Conservation (phyloP, 2,113 vertebrate genomes). For the Benthochromis sp. region DNA sequence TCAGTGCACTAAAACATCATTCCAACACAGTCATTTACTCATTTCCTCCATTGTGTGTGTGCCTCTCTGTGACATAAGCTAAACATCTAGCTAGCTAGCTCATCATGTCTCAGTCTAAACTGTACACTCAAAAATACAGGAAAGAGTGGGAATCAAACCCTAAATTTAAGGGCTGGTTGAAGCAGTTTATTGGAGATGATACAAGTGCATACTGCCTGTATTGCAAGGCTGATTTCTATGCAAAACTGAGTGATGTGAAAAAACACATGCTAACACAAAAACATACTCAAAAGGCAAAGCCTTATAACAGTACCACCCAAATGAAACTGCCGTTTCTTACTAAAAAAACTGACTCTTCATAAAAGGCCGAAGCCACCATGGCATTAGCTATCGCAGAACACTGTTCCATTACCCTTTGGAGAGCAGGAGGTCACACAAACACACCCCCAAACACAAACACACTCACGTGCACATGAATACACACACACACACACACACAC, state of each 20-base stretch:
- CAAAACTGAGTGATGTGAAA: not conserved
- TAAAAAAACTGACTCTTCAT: not conserved
- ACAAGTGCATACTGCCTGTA: accelerated
- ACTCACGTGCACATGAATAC: no score
- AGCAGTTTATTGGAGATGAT: not conserved
- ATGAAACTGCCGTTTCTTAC: not conserved
- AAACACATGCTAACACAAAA: not conserved
- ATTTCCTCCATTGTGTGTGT: not conserved
- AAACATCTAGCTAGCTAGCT: no score
- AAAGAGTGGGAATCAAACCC: not conserved
- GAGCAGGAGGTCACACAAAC: not conserved
- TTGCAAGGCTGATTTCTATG: not conserved
- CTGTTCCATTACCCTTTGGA: not conserved
- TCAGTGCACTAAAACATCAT: not conserved
- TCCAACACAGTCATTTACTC: not conserved
- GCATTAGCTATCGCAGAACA: not conserved
- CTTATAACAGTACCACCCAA: accelerated
- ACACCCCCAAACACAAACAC: no score
- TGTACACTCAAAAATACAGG: no score
- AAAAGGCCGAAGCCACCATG: not conserved
- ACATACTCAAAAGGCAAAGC: not conserved
- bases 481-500: no score
- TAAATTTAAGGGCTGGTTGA: not conserved
- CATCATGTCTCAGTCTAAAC: no score
- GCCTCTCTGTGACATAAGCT: not conserved